Percentiles rank a stretch among this genome's conserved stretches.
Evolutionary conservation across 2,888 invertebrate genomes (phyloP).

Genomic region (Patella pellucida): DNA sequence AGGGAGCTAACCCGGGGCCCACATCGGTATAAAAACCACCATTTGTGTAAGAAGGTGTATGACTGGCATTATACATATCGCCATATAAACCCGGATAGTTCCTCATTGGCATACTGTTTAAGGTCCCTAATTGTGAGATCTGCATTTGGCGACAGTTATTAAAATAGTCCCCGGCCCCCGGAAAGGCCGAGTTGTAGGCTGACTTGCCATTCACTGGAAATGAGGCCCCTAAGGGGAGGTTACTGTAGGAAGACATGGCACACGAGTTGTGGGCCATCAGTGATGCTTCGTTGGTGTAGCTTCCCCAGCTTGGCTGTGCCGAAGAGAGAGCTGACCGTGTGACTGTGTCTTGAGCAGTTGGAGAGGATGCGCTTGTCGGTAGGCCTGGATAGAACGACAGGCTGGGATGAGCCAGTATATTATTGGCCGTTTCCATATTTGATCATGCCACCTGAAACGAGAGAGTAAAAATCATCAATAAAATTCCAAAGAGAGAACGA

Average conservation of each 20-base stretch:
- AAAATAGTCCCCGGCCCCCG: slow-evolving; percentile 58
- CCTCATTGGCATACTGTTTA: slow-evolving; percentile 62
- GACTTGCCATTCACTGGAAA: slow-evolving; percentile 62
- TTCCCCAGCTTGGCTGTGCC: slow-evolving; percentile 61
- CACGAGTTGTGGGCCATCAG: slow-evolving; percentile 59
- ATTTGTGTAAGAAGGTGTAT: slow-evolving; percentile 59
- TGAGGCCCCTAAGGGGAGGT: slow-evolving; percentile 59
- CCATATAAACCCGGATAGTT: slow-evolving; percentile 61
- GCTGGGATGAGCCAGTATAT: slow-evolving; percentile 59
- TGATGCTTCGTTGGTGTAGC: slow-evolving; percentile 54
- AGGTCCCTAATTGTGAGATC: slow-evolving; percentile 57
- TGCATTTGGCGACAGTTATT: slow-evolving; percentile 63
- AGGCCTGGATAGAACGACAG: slow-evolving; percentile 54
- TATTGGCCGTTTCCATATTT: slow-evolving; percentile 59
- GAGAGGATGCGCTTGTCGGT: slow-evolving; percentile 52
- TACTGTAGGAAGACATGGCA: slow-evolving; percentile 62
- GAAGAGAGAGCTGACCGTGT: slow-evolving; percentile 53
- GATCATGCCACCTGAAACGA: slow-evolving; percentile 53
- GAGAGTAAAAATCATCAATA: no score
- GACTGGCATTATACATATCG: slow-evolving; percentile 62
- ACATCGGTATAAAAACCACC: slow-evolving; percentile 65
- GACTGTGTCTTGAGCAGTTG: slow-evolving; percentile 54
- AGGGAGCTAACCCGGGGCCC: slow-evolving; percentile 59
- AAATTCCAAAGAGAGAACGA: no score
- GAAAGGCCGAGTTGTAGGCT: slow-evolving; percentile 57